These are phyloP conservation scores for Tetragnatha versicolor DNA, from an alignment of 1,140 invertebrate species.

Conservation along the genomic window DNA sequence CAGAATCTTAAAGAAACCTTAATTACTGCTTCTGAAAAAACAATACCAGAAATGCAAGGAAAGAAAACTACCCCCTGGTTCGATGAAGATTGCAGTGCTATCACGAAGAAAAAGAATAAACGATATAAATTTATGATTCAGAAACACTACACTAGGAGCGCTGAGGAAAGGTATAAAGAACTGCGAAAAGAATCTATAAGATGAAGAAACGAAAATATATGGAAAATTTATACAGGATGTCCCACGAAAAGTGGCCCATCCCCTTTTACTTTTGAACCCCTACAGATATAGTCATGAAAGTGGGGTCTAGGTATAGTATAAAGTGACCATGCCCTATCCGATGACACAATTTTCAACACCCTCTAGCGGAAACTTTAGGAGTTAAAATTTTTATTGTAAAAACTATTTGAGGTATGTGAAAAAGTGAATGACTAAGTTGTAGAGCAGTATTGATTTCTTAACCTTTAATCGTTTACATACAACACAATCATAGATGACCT, in stretches of 20 bases:
- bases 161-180: constrained; percentile 9
- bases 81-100: background rate
- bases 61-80: background rate
- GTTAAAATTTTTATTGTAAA: too few relatives aligned
- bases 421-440: too few relatives aligned
- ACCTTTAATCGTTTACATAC: constrained; percentile 5
- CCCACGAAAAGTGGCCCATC: too few relatives aligned
- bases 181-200: background rate
- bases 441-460: too few relatives aligned
- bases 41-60: constrained; percentile 3
- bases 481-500: background rate
- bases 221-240: constrained; percentile 14
- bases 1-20: too few relatives aligned
- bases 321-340: too few relatives aligned
- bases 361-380: too few relatives aligned
- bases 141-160: constrained; percentile 2
- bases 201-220: constrained; percentile 12
- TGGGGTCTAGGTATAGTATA: too few relatives aligned
- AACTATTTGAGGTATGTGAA: too few relatives aligned
- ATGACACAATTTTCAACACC: too few relatives aligned
- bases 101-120: constrained; percentile 14
- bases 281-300: too few relatives aligned
- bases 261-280: too few relatives aligned
- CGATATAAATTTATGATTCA: constrained; percentile 35
- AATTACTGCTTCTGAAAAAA: background rate